Conservation (phyloP, 2,113 vertebrate species). For the Chauna torquata region DNA sequence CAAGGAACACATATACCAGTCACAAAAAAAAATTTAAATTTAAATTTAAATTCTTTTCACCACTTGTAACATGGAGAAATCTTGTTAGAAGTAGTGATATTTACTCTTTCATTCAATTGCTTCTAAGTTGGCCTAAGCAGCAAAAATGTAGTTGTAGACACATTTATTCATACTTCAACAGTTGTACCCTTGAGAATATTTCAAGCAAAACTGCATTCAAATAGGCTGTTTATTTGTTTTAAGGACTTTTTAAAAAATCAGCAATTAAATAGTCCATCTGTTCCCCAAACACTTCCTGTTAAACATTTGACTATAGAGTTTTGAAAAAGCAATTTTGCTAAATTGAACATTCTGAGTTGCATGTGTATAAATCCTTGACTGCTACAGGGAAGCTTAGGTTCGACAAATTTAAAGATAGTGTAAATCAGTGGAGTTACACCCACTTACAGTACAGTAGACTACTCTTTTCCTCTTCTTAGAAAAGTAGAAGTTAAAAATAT, state of each 20-base stretch:
- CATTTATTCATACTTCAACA: conserved; percentile 50
- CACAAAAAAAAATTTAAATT: background rate
- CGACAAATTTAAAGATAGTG: background rate
- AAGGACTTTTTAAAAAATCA: conserved; percentile 15
- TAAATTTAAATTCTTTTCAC: background rate
- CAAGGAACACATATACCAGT: background rate
- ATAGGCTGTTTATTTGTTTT: conserved; percentile 58
- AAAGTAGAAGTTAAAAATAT: background rate
- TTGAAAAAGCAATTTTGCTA: conserved; percentile 39
- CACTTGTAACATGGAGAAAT: background rate
- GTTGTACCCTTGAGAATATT: conserved; percentile 45
- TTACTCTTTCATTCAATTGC: conserved; percentile 25
- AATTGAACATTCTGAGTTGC: conserved; percentile 41
- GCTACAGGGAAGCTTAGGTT: background rate
- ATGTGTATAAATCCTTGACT: conserved; percentile 24
- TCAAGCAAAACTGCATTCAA: conserved; percentile 55
- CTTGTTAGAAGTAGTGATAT: conserved; percentile 8
- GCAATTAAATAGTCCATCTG: conserved; percentile 63
- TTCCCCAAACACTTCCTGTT: conserved; percentile 40
- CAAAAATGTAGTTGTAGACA: conserved; percentile 40
- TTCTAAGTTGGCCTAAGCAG: conserved; percentile 18
- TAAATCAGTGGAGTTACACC: background rate
- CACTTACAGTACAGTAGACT: background rate
- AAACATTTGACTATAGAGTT: conserved; percentile 45
- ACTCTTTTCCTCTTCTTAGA: background rate